Evolutionary conservation across 2,113 vertebrate genomes (phyloP), one percentile per base, ranked within the genome.

Genomic region (Chlorocebus sabaeus): DNA sequence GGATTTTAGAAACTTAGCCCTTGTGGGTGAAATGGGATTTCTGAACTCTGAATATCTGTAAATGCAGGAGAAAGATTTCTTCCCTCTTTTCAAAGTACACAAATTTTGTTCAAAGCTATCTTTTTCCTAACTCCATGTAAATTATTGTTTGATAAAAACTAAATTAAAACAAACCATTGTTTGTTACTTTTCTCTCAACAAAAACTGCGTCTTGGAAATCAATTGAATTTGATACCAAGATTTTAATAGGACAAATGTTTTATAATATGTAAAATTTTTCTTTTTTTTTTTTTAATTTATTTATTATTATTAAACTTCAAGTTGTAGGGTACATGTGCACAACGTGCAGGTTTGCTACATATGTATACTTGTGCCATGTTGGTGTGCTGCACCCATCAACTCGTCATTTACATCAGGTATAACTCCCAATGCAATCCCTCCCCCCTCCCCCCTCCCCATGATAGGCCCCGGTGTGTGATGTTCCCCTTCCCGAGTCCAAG

Each of bases 191-290:
- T 89, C 78, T 94, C 80, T 72, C 64, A 90, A 90, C 27, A 97
- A 98, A 97, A 95, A 83, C 72, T 98, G 72, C 45, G 97, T 98
- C 83, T 97, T 97, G 75, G 97, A 98, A 91, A 97, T 98, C 95
- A 97, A 32, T 96, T 96, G 48, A 97, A 97, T 97, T 96, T 93
- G 85, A 97, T 97, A 98, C 73, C 81, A 91, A 97, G 64, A 98
- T 98, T 96, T 98, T 98, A 98, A 98, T 93, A 98, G 95, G 52
- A 6, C 98, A 98, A 96, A 84, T 98, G 73, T 97, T 98, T 98
- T 98, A 98, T 96, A 98, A 98, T 96, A 97, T 75, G 94, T 96
- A 97, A 98, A 93, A 97, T 83, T 98, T 98, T 98, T 98, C 93
- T n/a, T n/a, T n/a, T n/a, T n/a, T n/a, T n/a, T n/a, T n/a, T n/a